Conservation (phyloP, 2,797 vertebrate species). For the Aeoliscus strigatus region DNA sequence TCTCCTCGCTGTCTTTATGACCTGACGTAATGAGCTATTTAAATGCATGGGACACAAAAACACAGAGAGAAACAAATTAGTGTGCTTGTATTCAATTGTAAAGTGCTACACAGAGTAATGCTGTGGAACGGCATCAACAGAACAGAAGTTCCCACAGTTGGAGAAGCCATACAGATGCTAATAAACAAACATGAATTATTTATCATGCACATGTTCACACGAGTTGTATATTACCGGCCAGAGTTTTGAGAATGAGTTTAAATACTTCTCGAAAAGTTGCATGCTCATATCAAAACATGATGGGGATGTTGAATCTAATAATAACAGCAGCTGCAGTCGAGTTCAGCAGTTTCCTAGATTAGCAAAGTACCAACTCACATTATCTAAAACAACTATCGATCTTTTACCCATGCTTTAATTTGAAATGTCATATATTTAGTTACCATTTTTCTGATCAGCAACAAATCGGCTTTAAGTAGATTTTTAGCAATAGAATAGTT, state of each 20-base stretch:
- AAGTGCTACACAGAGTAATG: slow-evolving; percentile 3
- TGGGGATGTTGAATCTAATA: no score
- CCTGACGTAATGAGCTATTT: slow-evolving; percentile 68
- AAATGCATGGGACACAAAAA: slow-evolving; percentile 68
- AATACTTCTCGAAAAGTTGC: not conserved
- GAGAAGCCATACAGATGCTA: not conserved
- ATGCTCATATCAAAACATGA: not conserved
- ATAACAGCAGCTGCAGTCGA: no score
- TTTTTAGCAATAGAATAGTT: no score
- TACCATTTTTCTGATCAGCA: no score
- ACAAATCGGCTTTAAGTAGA: no score
- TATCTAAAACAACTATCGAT: no score
- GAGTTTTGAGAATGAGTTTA: not conserved
- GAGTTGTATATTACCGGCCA: no score
- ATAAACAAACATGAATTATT: not conserved
- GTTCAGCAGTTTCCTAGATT: no score
- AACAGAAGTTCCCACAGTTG: slow-evolving; percentile 3
- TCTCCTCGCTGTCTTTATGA: slow-evolving; percentile 26
- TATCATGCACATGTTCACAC: not conserved
- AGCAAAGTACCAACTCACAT: no score
- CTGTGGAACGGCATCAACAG: not conserved
- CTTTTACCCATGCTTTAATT: no score
- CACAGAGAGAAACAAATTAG: slow-evolving; percentile 14
- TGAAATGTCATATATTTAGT: no score
- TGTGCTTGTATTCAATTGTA: slow-evolving; percentile 10